phyloP scores from a whole-genome alignment of 2,797 vertebrate species.

The Catharus ustulatus region DNA sequence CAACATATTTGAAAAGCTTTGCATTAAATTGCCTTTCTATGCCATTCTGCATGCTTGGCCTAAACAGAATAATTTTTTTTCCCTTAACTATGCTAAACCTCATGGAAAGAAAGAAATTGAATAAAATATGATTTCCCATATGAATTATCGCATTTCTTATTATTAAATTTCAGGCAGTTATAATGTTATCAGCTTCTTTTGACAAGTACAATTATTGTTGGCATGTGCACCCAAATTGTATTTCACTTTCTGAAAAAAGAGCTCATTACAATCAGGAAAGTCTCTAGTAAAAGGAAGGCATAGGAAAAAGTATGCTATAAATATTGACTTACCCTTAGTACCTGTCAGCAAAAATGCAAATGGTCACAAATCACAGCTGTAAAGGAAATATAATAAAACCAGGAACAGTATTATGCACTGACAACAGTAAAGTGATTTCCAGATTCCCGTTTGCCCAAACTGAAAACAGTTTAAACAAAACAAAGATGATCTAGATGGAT shows the following conservation, averaged over 20 bases:
- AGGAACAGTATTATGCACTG: neutral
- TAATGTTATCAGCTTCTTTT: constrained; percentile 54
- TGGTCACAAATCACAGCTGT: constrained; percentile 13
- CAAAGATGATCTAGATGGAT: neutral
- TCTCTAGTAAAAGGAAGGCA: neutral
- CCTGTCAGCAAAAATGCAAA: constrained; percentile 57
- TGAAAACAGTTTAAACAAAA: neutral
- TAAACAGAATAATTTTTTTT: constrained; percentile 20
- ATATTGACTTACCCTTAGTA: constrained; percentile 45
- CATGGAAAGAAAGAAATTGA: constrained; percentile 52
- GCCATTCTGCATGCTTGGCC: constrained; percentile 11
- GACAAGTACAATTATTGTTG: constrained; percentile 68
- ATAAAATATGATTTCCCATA: constrained; percentile 54
- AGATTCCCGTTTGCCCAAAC: neutral
- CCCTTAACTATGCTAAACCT: constrained; percentile 21
- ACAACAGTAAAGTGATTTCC: neutral
- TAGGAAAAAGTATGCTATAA: neutral
- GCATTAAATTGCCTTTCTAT: constrained; percentile 33
- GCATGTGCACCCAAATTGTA: constrained; percentile 1
- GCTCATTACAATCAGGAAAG: neutral
- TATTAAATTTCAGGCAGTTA: constrained; percentile 71
- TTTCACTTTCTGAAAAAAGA: constrained; percentile 51
- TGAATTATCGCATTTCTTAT: constrained; percentile 62
- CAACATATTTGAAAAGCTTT: constrained; percentile 12
- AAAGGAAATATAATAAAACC: constrained; percentile 10